Base-by-base conservation (phyloP, 2,888 invertebrate genomes). In the Biston stratarius region DNA sequence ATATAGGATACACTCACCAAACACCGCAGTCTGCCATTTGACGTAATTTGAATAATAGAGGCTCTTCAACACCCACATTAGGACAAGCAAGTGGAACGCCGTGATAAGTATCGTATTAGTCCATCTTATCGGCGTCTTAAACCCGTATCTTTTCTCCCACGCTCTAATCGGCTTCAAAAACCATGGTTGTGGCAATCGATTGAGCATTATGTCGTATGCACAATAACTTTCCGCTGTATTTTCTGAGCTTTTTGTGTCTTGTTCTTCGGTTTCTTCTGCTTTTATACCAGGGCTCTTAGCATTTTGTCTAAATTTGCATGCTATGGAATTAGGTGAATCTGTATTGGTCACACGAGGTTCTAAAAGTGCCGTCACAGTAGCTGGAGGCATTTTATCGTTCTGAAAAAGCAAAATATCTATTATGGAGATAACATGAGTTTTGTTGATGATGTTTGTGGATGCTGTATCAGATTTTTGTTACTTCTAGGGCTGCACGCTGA, bases 61-160 rank as follows among this genome's bases (percentile, higher is more conserved):
- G n/a, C 71, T 88, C n/a, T 81, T 78, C 6, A 86, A 0, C 6
- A 94, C 78, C 64, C 88, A 86, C 65, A 90, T 75, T 0, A 94
- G 0, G 2, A 91, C 88, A 0, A 91, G 66, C 0, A 95, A 12
- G 49, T 87, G 85, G 42, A 95, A 85, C 10, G 92, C 9, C 1
- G 85, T 82, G 51, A 96, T 95, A 36, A 88, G 85, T 67, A 96
- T 88, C 14, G 95, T 89, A 77, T 96, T 96, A 53, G 85, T 85
- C 96, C 96, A 96, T 75, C 95, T 95, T n/a, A 96, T 87, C 0
- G 95, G 95, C 2, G 95, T 95, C 49, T 94, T 78, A 67, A 96
- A 95, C 5, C 95, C 92, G 67, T 90, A 75, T 6, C 69, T 72
- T 72, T 85, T 91, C 74, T 92, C 94, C 88, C 85, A 89, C 61